Conservation (phyloP, 2,797 vertebrate species). For the Neopelma chrysocephalum region DNA sequence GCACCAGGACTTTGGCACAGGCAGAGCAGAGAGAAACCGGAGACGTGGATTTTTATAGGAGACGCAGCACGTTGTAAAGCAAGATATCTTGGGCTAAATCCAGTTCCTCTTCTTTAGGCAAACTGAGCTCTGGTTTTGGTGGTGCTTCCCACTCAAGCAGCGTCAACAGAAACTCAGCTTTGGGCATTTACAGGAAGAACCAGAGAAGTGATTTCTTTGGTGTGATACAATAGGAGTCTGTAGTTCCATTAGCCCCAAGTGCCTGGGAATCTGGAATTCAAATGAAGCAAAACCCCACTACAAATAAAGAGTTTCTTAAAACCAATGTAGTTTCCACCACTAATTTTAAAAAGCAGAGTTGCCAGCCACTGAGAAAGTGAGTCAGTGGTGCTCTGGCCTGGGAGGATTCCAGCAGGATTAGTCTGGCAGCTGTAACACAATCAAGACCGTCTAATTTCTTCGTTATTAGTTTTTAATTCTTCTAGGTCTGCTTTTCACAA, state of each 20-base stretch:
- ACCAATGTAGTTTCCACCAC: not conserved
- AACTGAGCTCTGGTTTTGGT: not conserved
- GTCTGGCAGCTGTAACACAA: not conserved
- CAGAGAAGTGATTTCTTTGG: not conserved
- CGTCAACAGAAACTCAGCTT: not conserved
- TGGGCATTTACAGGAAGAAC: not conserved
- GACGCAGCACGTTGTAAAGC: not conserved
- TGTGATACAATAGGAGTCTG: not conserved
- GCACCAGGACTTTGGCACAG: not conserved
- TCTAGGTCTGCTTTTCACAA: slow-evolving; percentile 20
- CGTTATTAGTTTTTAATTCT: slow-evolving; percentile 36
- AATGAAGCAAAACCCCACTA: slow-evolving; percentile 5
- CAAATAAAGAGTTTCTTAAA: slow-evolving; percentile 7
- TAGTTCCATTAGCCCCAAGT: not conserved
- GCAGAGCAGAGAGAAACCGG: not conserved
- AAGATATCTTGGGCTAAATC: not conserved
- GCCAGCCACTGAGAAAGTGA: slow-evolving; percentile 24
- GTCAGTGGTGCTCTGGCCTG: slow-evolving; percentile 18
- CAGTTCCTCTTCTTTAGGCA: not conserved
- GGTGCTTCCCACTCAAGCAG: not conserved
- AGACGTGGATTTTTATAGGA: not conserved
- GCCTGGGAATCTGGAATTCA: slow-evolving; percentile 13
- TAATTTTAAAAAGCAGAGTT: not conserved
- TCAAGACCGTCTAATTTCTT: slow-evolving; percentile 12
- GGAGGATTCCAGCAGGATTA: slow-evolving; percentile 20